phyloP scores from a whole-genome alignment of 2,113 vertebrate species.

The Panthera leo region DNA sequence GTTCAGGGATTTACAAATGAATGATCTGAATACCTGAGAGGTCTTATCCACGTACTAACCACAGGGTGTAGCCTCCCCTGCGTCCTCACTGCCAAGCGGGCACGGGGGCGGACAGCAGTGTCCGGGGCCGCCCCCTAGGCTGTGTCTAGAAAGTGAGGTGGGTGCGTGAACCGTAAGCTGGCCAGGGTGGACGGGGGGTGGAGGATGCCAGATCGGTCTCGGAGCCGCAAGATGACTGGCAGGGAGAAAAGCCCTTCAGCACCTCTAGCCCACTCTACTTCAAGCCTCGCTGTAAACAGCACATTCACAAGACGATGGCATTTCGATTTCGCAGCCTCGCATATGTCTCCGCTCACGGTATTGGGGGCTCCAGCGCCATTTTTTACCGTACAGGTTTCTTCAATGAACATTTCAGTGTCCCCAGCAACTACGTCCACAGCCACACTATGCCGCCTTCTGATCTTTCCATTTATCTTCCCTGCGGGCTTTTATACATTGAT shows the following conservation, averaged over 20 bases:
- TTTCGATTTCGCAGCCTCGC: background rate
- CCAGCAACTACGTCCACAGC: background rate
- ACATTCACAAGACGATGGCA: background rate
- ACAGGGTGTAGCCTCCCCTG: rapidly evolving
- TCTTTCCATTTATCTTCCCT: background rate
- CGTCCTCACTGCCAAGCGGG: background rate
- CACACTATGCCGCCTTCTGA: background rate
- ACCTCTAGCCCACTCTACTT: background rate
- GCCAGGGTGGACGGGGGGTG: background rate
- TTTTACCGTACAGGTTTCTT: background rate
- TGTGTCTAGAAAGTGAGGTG: background rate
- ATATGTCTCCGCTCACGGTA: background rate
- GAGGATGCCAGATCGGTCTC: no score
- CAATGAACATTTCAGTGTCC: background rate
- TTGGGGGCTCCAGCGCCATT: background rate
- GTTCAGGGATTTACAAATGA: background rate
- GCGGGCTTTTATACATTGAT: background rate
- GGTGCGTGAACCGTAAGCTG: background rate
- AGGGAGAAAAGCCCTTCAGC: background rate
- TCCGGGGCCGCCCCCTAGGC: background rate
- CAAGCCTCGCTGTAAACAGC: background rate
- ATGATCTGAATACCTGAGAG: background rate
- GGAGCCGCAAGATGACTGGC: background rate
- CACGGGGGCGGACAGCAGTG: rapidly evolving
- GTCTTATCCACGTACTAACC: background rate